phyloP scores from a whole-genome alignment of 2,113 vertebrate species.

The Potamarius usumacintae region DNA sequence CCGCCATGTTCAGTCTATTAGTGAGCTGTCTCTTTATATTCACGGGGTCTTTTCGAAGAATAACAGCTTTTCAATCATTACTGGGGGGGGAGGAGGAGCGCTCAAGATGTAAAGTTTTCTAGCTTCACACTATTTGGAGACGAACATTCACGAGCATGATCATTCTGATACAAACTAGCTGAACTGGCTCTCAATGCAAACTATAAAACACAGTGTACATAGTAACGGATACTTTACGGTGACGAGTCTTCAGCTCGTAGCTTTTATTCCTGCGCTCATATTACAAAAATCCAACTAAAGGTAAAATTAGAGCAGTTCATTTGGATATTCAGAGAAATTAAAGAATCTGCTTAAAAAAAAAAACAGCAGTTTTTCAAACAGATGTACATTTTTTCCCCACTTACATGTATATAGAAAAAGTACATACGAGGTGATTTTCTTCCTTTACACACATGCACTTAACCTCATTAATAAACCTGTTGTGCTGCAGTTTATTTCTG shows the following conservation, averaged over 20 bases:
- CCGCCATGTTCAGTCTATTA: background rate
- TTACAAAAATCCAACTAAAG: background rate
- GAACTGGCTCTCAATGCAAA: background rate
- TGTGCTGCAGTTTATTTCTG: background rate
- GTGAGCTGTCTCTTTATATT: background rate
- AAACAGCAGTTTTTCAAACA: background rate
- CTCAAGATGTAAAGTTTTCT: background rate
- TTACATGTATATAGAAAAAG: background rate
- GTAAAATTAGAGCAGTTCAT: background rate
- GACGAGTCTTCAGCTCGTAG: background rate
- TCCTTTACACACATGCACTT: background rate
- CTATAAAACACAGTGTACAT: background rate
- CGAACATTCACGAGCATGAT: background rate
- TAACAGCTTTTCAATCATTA: background rate
- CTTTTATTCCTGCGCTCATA: background rate
- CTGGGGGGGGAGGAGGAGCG: background rate
- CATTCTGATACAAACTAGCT: background rate
- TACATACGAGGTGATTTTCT: background rate
- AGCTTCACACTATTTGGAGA: background rate
- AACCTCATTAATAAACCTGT: background rate
- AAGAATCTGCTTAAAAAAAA: background rate
- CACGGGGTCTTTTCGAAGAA: background rate
- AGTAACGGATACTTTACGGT: background rate
- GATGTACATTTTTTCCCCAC: background rate
- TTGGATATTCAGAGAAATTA: background rate